These are phyloP conservation scores for Apus apus DNA, from an alignment of 2,113 vertebrate species.

Conservation along the genomic window DNA sequence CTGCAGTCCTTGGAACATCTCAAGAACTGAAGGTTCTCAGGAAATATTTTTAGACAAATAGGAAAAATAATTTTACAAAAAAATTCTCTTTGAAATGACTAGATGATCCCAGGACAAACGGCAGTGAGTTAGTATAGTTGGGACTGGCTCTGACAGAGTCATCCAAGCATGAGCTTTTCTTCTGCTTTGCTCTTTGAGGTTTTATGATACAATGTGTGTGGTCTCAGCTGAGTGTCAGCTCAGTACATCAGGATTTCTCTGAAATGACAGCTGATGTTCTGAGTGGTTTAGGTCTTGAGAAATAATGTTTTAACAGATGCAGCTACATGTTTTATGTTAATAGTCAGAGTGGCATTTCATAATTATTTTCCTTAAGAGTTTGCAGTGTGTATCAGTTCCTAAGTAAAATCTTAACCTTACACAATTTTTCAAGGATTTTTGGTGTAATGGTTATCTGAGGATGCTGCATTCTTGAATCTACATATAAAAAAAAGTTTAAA, in stretches of 20 bases:
- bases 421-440: neutral
- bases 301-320: neutral
- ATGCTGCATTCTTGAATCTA: neutral
- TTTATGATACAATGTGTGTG: neutral
- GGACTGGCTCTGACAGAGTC: neutral
- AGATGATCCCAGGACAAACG: neutral
- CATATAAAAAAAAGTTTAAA: neutral
- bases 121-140: neutral
- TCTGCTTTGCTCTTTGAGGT: neutral
- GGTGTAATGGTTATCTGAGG: neutral
- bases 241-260: neutral
- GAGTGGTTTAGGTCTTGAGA: neutral
- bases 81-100: neutral
- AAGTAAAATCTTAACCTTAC: neutral
- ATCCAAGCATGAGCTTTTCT: neutral
- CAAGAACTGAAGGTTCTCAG: neutral
- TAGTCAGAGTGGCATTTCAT: neutral
- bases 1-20: neutral
- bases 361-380: neutral
- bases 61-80: neutral
- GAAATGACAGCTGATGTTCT: neutral
- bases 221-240: neutral
- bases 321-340: neutral
- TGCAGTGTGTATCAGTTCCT: neutral
- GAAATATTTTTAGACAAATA: neutral